These are phyloP conservation scores for Phalloptychus januarius DNA, from an alignment of 2,797 vertebrate genomes.

Conservation along the genomic window DNA sequence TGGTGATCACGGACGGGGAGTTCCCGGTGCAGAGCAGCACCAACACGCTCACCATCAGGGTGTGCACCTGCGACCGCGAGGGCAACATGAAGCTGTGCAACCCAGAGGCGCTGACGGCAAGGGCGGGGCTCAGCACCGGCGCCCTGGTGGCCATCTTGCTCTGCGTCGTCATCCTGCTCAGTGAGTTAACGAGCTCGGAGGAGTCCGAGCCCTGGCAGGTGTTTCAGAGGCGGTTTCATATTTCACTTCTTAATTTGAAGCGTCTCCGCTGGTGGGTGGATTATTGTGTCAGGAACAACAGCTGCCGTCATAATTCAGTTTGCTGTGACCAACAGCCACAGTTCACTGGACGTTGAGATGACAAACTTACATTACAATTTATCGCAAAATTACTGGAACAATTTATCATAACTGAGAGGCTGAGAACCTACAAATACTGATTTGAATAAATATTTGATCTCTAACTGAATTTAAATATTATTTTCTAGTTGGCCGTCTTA, in stretches of 20 bases:
- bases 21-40: slow-evolving; percentile 92
- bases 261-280: slow-evolving; percentile 41
- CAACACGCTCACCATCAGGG: slow-evolving; percentile 89
- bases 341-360: too few relatives aligned
- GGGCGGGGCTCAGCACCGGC: slow-evolving; percentile 93
- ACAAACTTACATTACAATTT: too few relatives aligned
- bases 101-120: slow-evolving; percentile 89
- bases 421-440: too few relatives aligned
- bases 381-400: too few relatives aligned
- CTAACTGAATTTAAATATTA: too few relatives aligned
- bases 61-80: slow-evolving; percentile 93
- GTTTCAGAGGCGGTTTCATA: slow-evolving; percentile 29
- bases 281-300: slow-evolving; percentile 36
- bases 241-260: slow-evolving; percentile 52
- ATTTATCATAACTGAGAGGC: too few relatives aligned
- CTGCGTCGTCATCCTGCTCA: slow-evolving; percentile 92
- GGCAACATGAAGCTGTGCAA: slow-evolving; percentile 95
- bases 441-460: too few relatives aligned
- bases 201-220: slow-evolving; percentile 8
- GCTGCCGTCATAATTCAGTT: slow-evolving; percentile 49
- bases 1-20: slow-evolving; percentile 92
- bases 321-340: slow-evolving; percentile 8
- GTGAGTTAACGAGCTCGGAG: slow-evolving; percentile 78
- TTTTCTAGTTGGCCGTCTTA: too few relatives aligned
- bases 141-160: slow-evolving; percentile 94